phyloP scores from a whole-genome alignment of 2,888 invertebrate species.

The Leptinotarsa rubiginosa region DNA sequence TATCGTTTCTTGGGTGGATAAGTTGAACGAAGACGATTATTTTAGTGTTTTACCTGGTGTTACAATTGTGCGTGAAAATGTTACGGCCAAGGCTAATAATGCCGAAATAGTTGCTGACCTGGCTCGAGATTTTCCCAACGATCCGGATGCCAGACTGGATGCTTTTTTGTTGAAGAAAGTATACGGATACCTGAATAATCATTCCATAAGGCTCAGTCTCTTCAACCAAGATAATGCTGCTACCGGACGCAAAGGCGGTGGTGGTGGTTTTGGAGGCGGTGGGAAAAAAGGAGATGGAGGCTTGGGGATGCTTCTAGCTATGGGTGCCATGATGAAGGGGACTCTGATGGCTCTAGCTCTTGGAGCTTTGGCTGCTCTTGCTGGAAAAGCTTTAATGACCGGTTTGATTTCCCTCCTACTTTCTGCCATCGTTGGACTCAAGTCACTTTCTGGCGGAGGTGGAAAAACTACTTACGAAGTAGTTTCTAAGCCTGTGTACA shows the following conservation, averaged over 20 bases:
- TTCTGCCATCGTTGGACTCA: slow-evolving; percentile 79
- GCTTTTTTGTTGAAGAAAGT: slow-evolving; percentile 78
- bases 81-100: slow-evolving; percentile 66
- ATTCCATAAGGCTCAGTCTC: slow-evolving; percentile 74
- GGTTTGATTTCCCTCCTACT: slow-evolving; percentile 81
- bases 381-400: slow-evolving; percentile 86
- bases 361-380: slow-evolving; percentile 78
- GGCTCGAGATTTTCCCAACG: slow-evolving; percentile 78
- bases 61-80: slow-evolving; percentile 74
- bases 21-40: slow-evolving; percentile 75
- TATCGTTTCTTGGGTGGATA: slow-evolving; percentile 79
- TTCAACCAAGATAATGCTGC: slow-evolving; percentile 56
- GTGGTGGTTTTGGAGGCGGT: slow-evolving; percentile 62
- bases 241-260: slow-evolving; percentile 50
- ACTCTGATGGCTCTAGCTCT: slow-evolving; percentile 79
- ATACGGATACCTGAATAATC: slow-evolving; percentile 76
- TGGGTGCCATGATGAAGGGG: slow-evolving; percentile 73
- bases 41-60: slow-evolving; percentile 78
- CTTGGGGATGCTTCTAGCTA: slow-evolving; percentile 65
- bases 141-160: slow-evolving; percentile 79
- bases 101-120: slow-evolving; percentile 78
- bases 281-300: slow-evolving; percentile 69
- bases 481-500: slow-evolving; percentile 81
- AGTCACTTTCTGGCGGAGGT: slow-evolving; percentile 74
- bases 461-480: slow-evolving; percentile 83